Base-by-base conservation (phyloP, 2,888 invertebrate species). In the Andrena flavipes region DNA sequence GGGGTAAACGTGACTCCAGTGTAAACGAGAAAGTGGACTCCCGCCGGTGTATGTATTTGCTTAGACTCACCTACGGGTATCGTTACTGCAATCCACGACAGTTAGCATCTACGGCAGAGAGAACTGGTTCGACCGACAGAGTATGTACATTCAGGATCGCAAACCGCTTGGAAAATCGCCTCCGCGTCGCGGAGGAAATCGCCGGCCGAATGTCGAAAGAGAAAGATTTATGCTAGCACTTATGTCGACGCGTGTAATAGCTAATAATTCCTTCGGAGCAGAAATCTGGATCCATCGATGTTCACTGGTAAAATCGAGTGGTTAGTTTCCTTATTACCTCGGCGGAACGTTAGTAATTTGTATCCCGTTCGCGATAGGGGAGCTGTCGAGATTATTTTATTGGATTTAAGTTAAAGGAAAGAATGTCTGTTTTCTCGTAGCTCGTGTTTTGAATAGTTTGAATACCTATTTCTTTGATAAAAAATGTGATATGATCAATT, bases 1-100 rank as follows among this genome's bases (percentile, higher is more conserved):
- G 84, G 75, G 74, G 30, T 76, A 74, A 85, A 88, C 88, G 88
- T 90, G 91, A 89, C 86, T 82, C 82, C 87, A 86, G 84, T 90
- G 84, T 89, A 89, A 92, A 91, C 88, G 91, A 88, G 90, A 90
- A 91, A 91, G 91, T 90, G 85, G 83, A 84, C 81, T 82, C 71
- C 23, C 0, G 60, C 48, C 70, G 26, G 65, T 78, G 73, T 82
- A 63, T 77, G 84, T 42, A 42, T 87, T 88, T 73, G 76, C 85
- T 69, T 64, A 80, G 77, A 69, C 79, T 86, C 68, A 72, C 35
- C 60, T 87, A 78, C 63, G 72, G 16, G 64, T 49, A 64, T 76
- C 76, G 76, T 79, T 84, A 74, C 67, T 56, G 80, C 82, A 82
- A 74, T 64, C 64, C 65, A 30, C 68, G 69, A 26, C 76, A 65